Base-by-base conservation (phyloP, 2,888 invertebrate genomes). In the Acronicta alni region DNA sequence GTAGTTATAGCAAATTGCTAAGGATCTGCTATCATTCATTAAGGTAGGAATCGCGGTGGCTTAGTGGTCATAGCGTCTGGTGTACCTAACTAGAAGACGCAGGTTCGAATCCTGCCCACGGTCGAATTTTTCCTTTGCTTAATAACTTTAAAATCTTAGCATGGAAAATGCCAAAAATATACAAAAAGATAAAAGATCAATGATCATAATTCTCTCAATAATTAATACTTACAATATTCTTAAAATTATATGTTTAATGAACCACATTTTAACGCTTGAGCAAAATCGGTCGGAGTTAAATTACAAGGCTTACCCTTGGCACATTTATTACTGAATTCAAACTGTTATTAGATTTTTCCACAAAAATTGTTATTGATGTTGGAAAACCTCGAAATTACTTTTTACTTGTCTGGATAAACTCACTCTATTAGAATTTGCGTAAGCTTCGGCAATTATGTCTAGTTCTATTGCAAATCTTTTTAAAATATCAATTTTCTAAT, bases 211-310 rank as follows among this genome's bases (percentile, higher is more conserved):
- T n/a, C n/a, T 4, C 7, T 23, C 32, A 30, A 17, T 37, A 37
- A 23, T 35, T n/a, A 16, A 0, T 17, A 14, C n/a, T 8, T 4
- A 23, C 12, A 17, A 3, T 16, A 51, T 9, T 9, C 5, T 35
- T 3, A 32, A 45, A 37, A n/a, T 39, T 58, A 26, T 37, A 17
- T 3, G 17, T 20, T 44, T 45, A 23, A 49, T 20, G 30, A 30
- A 18, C 9, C 2, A 20, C 10, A 45, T n/a, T 18, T 26, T 17
- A 26, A 10, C 52, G 39, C 14, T 45, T 45, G 38, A 7, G 12
- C 0, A 43, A 51, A 43, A 35, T 32, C 32, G 46, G 9, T 12
- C 20, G 15, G 41, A 56, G 62, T 62, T 52, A 37, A 39, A 61
- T 62, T 68, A 55, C 32, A 37, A 10, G 7, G 0, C 10, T 39